Conservation (phyloP, 2,113 vertebrate species). For the Piaya cayana region DNA sequence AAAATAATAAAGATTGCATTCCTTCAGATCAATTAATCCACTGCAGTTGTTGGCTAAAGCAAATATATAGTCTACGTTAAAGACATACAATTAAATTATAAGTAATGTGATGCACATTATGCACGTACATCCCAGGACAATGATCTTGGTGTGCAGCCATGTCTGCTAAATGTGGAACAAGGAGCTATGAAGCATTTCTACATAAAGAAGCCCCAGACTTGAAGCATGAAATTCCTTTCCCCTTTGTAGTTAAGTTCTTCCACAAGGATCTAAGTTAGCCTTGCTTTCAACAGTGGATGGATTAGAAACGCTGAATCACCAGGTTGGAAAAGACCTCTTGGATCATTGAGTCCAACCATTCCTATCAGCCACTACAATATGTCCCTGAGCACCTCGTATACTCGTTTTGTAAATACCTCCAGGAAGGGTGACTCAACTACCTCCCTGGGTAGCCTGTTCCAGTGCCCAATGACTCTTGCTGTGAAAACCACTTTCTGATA, state of each 20-base stretch:
- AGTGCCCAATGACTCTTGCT: no score
- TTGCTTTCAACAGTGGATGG: background rate
- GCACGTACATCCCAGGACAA: background rate
- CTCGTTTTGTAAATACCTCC: no score
- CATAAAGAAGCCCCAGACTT: background rate
- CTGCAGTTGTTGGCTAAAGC: background rate
- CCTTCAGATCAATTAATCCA: background rate
- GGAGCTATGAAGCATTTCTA: background rate
- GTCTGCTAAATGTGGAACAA: background rate
- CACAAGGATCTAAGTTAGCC: background rate
- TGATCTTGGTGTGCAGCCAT: background rate
- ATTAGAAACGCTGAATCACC: background rate
- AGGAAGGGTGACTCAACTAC: no score
- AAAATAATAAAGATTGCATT: background rate
- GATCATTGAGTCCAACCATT: no score
- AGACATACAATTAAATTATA: background rate
- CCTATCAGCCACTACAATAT: no score
- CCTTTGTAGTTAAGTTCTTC: background rate
- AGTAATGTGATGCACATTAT: background rate
- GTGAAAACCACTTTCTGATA: no score
- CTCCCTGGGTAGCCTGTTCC: no score
- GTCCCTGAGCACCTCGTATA: no score
- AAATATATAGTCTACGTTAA: background rate
- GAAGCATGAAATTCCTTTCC: background rate
- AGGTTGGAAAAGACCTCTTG: no score